A percentile compares a stretch with the other conserved stretches of the same genome.
Evolutionary conservation across 2,797 vertebrate species (phyloP).

Genomic region (Falco peregrinus): DNA sequence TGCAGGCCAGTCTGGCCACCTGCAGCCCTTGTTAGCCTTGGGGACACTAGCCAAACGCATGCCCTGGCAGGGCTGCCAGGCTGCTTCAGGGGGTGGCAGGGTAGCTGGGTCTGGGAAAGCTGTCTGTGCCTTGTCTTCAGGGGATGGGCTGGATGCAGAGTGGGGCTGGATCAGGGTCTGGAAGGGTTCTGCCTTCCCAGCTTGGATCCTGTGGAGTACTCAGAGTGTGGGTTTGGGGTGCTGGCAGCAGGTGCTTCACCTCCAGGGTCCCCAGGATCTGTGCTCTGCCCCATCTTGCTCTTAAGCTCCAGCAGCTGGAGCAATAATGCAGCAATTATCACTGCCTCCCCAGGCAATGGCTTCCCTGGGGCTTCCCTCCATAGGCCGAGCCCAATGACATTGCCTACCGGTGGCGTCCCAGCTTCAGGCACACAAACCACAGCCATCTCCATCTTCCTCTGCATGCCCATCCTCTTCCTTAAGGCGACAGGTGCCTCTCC

Average conservation of each 20-base stretch:
- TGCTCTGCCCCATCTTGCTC: neutral
- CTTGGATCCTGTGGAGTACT: neutral
- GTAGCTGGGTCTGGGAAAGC: neutral
- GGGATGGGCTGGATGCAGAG: neutral
- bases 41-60: neutral
- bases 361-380: neutral
- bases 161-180: accelerated
- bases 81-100: neutral
- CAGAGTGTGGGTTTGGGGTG: neutral
- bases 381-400: neutral
- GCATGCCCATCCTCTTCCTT: neutral
- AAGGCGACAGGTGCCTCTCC: neutral
- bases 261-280: neutral
- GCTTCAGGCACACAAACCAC: neutral
- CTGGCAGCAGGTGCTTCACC: neutral
- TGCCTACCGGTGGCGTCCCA: accelerated
- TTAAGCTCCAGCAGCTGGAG: neutral
- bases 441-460: neutral
- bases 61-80: neutral
- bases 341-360: neutral
- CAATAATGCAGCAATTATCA: neutral
- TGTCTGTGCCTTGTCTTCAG: neutral
- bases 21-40: accelerated
- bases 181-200: neutral
- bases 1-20: accelerated